These are phyloP conservation scores for Fratercula arctica DNA, from an alignment of 2,797 vertebrate genomes.

Conservation along the genomic window DNA sequence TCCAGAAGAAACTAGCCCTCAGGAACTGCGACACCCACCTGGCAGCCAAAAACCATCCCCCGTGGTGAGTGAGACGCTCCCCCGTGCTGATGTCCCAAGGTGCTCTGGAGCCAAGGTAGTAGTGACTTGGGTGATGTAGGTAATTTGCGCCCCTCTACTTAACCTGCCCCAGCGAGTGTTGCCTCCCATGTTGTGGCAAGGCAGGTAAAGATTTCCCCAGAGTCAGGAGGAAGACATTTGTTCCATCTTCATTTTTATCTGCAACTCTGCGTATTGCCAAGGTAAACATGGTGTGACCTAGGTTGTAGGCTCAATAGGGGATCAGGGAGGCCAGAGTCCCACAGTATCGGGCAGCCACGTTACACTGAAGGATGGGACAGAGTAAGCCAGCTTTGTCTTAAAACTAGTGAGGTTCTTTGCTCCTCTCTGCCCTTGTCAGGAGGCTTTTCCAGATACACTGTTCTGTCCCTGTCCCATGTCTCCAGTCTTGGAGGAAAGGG, in stretches of 20 bases:
- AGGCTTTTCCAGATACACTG: neutral
- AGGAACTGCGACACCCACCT: conserved; percentile 72
- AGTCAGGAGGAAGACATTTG: neutral
- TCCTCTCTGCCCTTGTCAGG: neutral
- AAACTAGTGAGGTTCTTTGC: neutral
- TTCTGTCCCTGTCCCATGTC: neutral
- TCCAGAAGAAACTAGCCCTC: conserved; percentile 74
- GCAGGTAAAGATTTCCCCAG: neutral
- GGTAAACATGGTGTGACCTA: neutral
- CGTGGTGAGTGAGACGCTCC: conserved; percentile 69
- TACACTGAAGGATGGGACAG: neutral
- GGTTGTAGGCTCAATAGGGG: neutral
- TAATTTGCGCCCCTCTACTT: conserved; percentile 6
- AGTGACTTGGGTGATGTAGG: neutral
- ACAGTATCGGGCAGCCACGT: neutral
- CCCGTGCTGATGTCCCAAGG: neutral
- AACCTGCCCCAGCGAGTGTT: neutral
- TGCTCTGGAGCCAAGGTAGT: conserved; percentile 52
- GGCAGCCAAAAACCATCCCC: conserved; percentile 71
- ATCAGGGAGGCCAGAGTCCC: neutral
- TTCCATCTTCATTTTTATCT: neutral
- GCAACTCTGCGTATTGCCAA: neutral
- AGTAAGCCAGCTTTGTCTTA: neutral
- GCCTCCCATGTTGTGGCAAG: neutral
- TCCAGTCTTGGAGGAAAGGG: neutral